Percentiles rank a stretch among this genome's conserved stretches.
These are phyloP conservation scores for Scolopax rusticola DNA, from an alignment of 2,797 vertebrate genomes.

Conservation along the genomic window DNA sequence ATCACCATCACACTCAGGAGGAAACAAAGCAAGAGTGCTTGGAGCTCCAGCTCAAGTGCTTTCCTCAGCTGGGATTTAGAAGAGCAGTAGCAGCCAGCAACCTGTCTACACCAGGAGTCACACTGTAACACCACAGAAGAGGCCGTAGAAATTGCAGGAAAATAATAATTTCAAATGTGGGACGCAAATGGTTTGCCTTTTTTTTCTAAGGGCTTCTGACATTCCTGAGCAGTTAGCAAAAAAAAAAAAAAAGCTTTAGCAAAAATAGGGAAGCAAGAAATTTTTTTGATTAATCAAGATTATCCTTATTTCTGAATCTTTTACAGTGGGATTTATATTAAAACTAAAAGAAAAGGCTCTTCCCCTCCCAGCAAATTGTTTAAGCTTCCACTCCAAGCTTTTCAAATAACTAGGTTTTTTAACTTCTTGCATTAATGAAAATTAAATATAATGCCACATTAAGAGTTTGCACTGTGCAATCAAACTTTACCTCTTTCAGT, in stretches of 20 bases:
- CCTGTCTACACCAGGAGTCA: neutral
- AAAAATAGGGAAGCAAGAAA: neutral
- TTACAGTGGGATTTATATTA: neutral
- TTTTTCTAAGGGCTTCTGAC: neutral
- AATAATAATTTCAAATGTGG: neutral
- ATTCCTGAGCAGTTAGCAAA: neutral
- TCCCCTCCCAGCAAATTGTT: neutral
- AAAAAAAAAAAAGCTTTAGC: neutral
- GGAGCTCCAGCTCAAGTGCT: neutral
- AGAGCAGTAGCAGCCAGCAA: slow-evolving; percentile 25
- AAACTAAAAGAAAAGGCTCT: neutral
- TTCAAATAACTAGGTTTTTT: neutral
- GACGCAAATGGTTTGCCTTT: neutral
- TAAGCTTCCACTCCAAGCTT: neutral
- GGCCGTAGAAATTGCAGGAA: neutral
- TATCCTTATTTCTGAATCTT: neutral
- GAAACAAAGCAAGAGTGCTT: neutral
- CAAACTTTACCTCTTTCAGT: neutral
- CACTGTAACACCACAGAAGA: neutral
- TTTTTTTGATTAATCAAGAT: neutral
- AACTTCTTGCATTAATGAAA: neutral
- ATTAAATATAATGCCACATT: neutral
- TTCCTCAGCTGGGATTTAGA: slow-evolving; percentile 23
- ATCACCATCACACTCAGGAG: neutral
- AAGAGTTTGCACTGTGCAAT: neutral